Percentiles rank a stretch among this genome's conserved stretches.
Conservation (phyloP, 2,797 vertebrate species). For the Orientallactaga sibirica region DNA sequence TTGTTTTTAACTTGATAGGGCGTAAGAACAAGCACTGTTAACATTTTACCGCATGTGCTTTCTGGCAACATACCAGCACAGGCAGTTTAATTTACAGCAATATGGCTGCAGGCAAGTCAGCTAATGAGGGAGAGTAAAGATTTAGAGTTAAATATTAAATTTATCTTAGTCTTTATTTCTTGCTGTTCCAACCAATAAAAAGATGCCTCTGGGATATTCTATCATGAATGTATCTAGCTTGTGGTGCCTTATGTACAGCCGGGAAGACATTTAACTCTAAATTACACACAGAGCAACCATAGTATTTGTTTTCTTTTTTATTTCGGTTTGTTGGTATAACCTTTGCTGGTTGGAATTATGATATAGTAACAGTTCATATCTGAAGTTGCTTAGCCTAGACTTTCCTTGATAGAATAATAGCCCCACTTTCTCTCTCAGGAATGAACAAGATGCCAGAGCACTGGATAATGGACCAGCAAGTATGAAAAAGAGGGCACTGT, state of each 20-base stretch:
- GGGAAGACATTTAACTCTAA: slow-evolving; percentile 70
- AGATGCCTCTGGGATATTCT: slow-evolving; percentile 44
- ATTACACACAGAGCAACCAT: neutral
- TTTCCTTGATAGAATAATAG: neutral
- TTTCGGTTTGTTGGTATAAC: slow-evolving; percentile 26
- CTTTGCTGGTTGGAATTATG: slow-evolving; percentile 17
- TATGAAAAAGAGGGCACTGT: neutral
- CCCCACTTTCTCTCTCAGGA: neutral
- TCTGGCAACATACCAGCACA: slow-evolving; percentile 70
- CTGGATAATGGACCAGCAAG: neutral
- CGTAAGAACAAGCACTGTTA: slow-evolving; percentile 63
- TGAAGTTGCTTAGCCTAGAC: neutral
- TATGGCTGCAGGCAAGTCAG: slow-evolving; percentile 66
- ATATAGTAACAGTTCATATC: neutral
- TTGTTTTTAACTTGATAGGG: slow-evolving; percentile 62
- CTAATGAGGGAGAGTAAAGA: slow-evolving; percentile 70
- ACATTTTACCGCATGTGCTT: slow-evolving; percentile 30
- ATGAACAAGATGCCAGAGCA: neutral
- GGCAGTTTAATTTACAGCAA: slow-evolving; percentile 77
- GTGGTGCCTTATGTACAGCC: neutral
- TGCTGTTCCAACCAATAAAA: slow-evolving; percentile 79
- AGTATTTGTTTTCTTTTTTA: slow-evolving; percentile 14
- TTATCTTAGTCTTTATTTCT: slow-evolving; percentile 78
- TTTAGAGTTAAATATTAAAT: slow-evolving; percentile 72
- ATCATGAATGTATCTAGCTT: neutral